These are phyloP conservation scores for Eupithecia subfuscata DNA, from an alignment of 2,888 invertebrate genomes.

Conservation along the genomic window DNA sequence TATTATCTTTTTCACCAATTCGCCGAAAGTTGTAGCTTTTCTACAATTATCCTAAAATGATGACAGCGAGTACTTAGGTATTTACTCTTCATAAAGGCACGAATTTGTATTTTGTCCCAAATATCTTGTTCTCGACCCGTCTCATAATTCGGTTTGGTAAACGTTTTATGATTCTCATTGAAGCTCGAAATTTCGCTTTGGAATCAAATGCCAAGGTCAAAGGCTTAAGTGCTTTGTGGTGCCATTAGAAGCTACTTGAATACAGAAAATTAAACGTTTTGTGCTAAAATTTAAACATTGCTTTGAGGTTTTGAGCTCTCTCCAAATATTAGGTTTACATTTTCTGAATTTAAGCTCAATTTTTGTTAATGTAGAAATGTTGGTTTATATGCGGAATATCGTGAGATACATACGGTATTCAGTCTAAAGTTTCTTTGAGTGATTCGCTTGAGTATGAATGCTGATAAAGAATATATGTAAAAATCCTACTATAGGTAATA, in stretches of 20 bases:
- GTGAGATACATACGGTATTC: background rate
- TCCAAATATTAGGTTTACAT: background rate
- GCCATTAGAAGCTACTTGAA: slow-evolving; percentile 7
- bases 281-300: background rate
- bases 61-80: background rate
- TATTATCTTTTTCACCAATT: background rate
- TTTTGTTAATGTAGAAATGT: background rate
- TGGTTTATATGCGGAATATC: background rate
- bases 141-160: slow-evolving; percentile 1
- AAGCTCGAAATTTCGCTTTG: slow-evolving; percentile 20
- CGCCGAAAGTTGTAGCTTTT: background rate
- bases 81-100: background rate
- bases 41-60: background rate
- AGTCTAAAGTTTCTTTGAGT: background rate
- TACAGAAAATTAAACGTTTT: slow-evolving; percentile 5
- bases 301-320: background rate
- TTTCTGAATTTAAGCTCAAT: background rate
- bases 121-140: background rate
- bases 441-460: background rate
- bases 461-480: background rate
- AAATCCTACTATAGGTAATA: too few relatives aligned
- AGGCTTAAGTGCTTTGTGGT: slow-evolving; percentile 9
- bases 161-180: slow-evolving; percentile 11
- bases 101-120: slow-evolving; percentile 1
- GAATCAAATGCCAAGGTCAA: slow-evolving; percentile 30